Base-by-base conservation (phyloP, 2,113 vertebrate genomes). In the Elachura formosa region DNA sequence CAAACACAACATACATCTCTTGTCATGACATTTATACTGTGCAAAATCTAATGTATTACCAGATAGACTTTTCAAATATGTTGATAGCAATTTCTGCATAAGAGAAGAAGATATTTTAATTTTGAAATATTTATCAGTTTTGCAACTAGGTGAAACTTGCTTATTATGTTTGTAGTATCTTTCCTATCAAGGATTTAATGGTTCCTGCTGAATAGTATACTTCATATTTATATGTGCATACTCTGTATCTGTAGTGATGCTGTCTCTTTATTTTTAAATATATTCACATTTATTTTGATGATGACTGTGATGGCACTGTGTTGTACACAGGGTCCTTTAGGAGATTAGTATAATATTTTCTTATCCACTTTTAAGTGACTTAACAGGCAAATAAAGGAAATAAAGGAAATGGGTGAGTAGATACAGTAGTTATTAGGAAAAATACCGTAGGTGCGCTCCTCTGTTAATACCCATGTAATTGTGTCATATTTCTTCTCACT, bases 401-500 rank as follows among this genome's bases (percentile, higher is more conserved):
- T 14, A 14, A 59, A 78, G 3, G 29, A 82, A 51, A 40, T 25
- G 12, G 0, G 2, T 40, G 21, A 49, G 10, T 56, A 5, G 6
- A 4, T 63, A 22, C 7, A 19, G 12, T 26, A 67, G 9, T 38
- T 6, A 16, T 4, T 19, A 67, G 20, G 18, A 86, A 59, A 55
- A 3, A 3, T 36, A 13, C 20, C 2, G 1, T 4, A 56, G 5
- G 5, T 48, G 17, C 3, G 36, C 25, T 58, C 1, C 5, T 69
- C 8, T 54, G 10, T 69, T 74, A 43, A 11, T 52, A 20, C 2
- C 1, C 24, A 12, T 12, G 5, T 26, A 43, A 43, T 16, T 0
- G 2, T 59, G 6, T 36, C 10, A 54, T 7, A 41, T 31, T 38
- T 12, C 15, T 86, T 80, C 34, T 33, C 1, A 2, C 28, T 71